These are phyloP conservation scores for Morphnarchus princeps DNA, from an alignment of 2,113 vertebrate genomes.

Conservation along the genomic window DNA sequence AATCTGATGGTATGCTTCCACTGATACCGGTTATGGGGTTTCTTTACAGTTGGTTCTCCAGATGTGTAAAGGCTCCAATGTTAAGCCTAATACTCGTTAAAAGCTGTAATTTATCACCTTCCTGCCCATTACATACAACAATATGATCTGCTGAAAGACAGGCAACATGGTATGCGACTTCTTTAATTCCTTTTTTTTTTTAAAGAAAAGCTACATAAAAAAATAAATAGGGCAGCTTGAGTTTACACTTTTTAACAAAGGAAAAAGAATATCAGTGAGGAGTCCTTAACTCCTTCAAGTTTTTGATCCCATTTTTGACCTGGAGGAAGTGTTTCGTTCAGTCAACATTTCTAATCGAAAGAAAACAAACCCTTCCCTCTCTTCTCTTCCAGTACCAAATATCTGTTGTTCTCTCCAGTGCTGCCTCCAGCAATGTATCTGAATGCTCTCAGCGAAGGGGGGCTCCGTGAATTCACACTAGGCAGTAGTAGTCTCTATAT, in stretches of 20 bases:
- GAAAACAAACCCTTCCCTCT: not conserved
- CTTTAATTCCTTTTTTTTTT: not conserved
- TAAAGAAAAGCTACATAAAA: not conserved
- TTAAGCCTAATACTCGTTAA: not conserved
- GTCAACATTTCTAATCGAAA: not conserved
- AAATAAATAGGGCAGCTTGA: not conserved
- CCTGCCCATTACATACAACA: not conserved
- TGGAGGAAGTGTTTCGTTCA: not conserved
- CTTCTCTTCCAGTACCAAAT: not conserved
- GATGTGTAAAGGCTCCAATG: not conserved
- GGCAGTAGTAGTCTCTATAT: not conserved
- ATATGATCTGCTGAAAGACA: not conserved
- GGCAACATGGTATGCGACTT: not conserved
- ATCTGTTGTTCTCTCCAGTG: not conserved
- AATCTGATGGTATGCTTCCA: not conserved
- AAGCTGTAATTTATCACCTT: not conserved
- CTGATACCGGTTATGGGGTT: not conserved
- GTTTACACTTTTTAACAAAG: not conserved
- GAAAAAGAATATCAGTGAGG: not conserved
- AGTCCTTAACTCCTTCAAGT: not conserved
- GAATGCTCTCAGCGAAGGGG: not conserved
- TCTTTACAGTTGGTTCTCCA: not conserved
- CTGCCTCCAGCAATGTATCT: not conserved
- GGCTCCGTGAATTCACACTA: not conserved
- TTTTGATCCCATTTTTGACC: not conserved